Evolutionary conservation across 2,888 invertebrate species (phyloP).

Genomic region (Diogma glabrata): DNA sequence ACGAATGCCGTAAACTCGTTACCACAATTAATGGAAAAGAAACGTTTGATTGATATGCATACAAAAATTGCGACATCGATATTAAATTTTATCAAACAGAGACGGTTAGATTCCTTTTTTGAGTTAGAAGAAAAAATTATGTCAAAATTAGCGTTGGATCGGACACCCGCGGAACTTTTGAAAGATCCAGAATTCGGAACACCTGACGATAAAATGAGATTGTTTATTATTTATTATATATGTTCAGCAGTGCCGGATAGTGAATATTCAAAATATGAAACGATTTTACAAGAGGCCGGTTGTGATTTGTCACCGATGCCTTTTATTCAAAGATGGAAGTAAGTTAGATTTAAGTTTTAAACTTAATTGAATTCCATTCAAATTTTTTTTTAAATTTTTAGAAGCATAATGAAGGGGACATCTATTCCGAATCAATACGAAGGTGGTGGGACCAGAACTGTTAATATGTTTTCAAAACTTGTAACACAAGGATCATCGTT

Average conservation of each 20-base stretch:
- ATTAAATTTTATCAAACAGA: constrained; percentile 70
- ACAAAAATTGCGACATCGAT: constrained; percentile 94
- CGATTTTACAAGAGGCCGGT: constrained; percentile 64
- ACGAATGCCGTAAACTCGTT: constrained; percentile 92
- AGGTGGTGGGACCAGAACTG: constrained; percentile 88
- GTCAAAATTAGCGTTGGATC: constrained; percentile 72
- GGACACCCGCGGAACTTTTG: constrained; percentile 77
- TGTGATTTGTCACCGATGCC: constrained; percentile 76
- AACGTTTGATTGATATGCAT: constrained; percentile 96
- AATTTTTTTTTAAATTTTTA: constrained; percentile 16
- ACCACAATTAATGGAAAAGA: constrained; percentile 94
- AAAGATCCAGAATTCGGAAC: constrained; percentile 78
- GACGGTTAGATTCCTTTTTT: constrained; percentile 91
- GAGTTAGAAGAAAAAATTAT: constrained; percentile 97
- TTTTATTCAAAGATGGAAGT: constrained; percentile 92
- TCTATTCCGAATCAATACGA: constrained; percentile 65
- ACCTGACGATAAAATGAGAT: constrained; percentile 81
- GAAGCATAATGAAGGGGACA: constrained; percentile 32
- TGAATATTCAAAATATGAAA: constrained; percentile 74
- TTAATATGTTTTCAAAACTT: constrained; percentile 96
- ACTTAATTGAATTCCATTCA: constrained; percentile 1
- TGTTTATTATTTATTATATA: constrained; percentile 87
- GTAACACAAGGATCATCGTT: constrained; percentile 95
- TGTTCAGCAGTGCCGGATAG: constrained; percentile 70
- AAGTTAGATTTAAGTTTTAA: constrained; percentile 28